phyloP scores from a whole-genome alignment of 2,888 invertebrate genomes.

The Sisyra nigra region DNA sequence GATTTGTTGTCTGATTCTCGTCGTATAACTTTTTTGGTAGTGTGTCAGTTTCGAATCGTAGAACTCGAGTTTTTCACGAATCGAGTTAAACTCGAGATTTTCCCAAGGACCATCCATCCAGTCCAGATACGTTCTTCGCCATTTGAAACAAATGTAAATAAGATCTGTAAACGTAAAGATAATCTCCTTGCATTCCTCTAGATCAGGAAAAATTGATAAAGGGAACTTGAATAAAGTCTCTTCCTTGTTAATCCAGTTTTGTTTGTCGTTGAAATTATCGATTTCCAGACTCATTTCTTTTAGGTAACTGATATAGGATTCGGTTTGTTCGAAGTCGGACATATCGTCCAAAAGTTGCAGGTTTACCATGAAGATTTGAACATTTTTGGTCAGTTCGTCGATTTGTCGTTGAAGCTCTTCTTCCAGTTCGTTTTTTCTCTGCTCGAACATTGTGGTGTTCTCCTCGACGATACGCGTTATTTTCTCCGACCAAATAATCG shows the following conservation, averaged over 20 bases:
- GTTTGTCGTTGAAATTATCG: constrained; percentile 55
- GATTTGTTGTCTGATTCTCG: constrained; percentile 59
- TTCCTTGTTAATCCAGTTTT: constrained; percentile 80
- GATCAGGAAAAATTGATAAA: constrained; percentile 55
- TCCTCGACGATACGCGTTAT: constrained; percentile 69
- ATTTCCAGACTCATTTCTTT: constrained; percentile 60
- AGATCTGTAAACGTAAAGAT: constrained; percentile 53
- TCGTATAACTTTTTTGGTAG: constrained; percentile 60
- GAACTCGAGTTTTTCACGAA: constrained; percentile 67
- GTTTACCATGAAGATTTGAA: constrained; percentile 55
- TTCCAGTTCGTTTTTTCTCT: constrained; percentile 71
- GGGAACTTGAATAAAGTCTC: constrained; percentile 75
- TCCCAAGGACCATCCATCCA: constrained; percentile 92
- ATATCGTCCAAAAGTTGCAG: constrained; percentile 67
- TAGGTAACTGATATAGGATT: constrained; percentile 63
- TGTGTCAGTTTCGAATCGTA: constrained; percentile 65
- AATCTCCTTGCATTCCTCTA: constrained; percentile 60
- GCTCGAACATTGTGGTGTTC: constrained; percentile 65
- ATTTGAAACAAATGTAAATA: constrained; percentile 50
- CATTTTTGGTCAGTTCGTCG: constrained; percentile 49
- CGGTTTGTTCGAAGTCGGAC: constrained; percentile 62
- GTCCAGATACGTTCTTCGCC: constrained; percentile 67
- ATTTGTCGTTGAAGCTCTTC: constrained; percentile 56
- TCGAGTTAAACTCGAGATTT: constrained; percentile 57
- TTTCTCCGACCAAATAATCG: constrained; percentile 67